Evolutionary conservation across 2,888 invertebrate genomes (phyloP).

Genomic region (Callyntrura sp.): DNA sequence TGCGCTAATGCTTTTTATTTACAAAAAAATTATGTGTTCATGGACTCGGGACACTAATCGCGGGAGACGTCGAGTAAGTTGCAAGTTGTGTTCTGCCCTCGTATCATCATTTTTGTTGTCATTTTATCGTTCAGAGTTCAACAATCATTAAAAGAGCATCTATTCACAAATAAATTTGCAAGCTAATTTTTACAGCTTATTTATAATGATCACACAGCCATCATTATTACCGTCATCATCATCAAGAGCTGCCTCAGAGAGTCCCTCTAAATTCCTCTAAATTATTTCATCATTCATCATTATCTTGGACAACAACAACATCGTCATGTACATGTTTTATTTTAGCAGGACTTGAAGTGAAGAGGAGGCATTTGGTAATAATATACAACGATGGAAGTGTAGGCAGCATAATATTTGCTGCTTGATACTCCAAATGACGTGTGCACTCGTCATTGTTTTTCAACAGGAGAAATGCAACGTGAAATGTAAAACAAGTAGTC

Average conservation of each 20-base stretch:
- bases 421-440: not conserved
- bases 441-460: not conserved
- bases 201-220: not conserved
- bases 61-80: not conserved
- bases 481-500: conserved; percentile 13
- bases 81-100: not conserved
- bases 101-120: not conserved
- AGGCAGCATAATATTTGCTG: too few species aligned
- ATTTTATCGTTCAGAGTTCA: conserved; percentile 28
- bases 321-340: not conserved
- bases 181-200: not conserved
- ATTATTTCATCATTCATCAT: conserved; percentile 17
- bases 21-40: not conserved
- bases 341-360: not conserved
- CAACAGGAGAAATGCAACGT: not conserved
- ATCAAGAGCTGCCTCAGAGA: not conserved
- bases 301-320: not conserved
- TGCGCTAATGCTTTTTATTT: conserved; percentile 1
- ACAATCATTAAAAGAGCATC: not conserved
- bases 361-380: too few species aligned
- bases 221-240: not conserved
- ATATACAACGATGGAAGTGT: too few species aligned
- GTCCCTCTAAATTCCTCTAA: not conserved
- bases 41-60: too few species aligned
- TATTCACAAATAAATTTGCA: not conserved